phyloP scores from a whole-genome alignment of 2,797 vertebrate species.

The Cossypha polioptera region DNA sequence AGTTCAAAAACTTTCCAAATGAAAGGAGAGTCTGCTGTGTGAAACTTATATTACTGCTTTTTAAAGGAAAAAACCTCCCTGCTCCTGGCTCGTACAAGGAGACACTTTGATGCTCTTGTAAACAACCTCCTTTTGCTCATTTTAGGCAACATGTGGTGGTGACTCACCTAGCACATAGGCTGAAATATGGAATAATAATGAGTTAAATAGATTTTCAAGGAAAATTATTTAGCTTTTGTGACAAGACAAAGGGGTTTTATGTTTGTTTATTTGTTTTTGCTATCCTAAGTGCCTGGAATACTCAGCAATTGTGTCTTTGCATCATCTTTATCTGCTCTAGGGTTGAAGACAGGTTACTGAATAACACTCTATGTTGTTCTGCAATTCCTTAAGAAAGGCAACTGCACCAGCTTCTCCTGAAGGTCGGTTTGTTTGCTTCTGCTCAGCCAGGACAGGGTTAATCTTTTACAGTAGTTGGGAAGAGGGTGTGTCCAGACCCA shows the following conservation, averaged over 20 bases:
- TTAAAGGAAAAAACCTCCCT: neutral
- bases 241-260: neutral
- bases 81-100: neutral
- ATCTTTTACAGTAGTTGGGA: neutral
- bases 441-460: neutral
- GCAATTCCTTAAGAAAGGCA: neutral
- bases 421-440: neutral
- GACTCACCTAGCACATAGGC: neutral
- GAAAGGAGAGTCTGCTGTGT: neutral
- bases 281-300: neutral
- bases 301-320: neutral
- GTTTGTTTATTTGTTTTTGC: neutral
- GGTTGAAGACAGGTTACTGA: neutral
- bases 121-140: neutral
- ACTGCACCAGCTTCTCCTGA: neutral
- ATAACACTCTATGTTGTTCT: neutral
- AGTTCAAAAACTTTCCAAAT: neutral
- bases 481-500: fast-evolving
- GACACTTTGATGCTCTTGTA: neutral
- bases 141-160: neutral
- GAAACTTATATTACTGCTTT: neutral
- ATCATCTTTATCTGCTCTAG: neutral
- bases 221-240: neutral
- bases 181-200: neutral
- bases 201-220: neutral